These are phyloP conservation scores for Sphaerodactylus townsendi DNA, from an alignment of 2,113 vertebrate species.

Conservation along the genomic window DNA sequence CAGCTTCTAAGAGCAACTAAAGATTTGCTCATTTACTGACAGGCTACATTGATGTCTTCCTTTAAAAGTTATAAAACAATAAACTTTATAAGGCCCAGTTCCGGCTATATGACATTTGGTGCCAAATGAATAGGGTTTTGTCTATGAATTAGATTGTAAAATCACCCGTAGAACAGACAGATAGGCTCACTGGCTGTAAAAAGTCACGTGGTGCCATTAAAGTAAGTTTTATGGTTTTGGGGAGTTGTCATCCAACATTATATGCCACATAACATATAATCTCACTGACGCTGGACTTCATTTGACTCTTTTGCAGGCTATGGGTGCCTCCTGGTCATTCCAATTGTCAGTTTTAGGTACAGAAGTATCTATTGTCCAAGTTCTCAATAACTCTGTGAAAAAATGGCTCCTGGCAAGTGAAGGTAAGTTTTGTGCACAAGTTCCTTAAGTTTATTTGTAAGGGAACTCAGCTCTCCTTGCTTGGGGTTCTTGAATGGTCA, in stretches of 20 bases:
- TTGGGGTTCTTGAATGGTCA: slow-evolving; percentile 52
- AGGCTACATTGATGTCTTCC: slow-evolving; percentile 83
- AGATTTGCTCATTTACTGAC: slow-evolving; percentile 83
- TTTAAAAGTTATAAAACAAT: slow-evolving; percentile 91
- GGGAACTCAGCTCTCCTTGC: slow-evolving; percentile 49
- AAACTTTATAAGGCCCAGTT: slow-evolving; percentile 97
- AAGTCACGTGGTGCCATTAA: slow-evolving; percentile 99
- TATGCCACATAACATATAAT: slow-evolving; percentile 99
- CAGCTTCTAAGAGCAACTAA: slow-evolving; percentile 83
- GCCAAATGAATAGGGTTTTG: slow-evolving; percentile 99
- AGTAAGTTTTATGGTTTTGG: slow-evolving; percentile 99
- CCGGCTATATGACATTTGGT: slow-evolving; percentile 97
- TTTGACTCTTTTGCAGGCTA: slow-evolving; percentile 95
- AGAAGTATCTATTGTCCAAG: slow-evolving; percentile 81
- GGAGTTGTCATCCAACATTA: slow-evolving; percentile 99
- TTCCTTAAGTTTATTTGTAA: slow-evolving; percentile 77
- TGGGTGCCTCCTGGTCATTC: slow-evolving; percentile 90
- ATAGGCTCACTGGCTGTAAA: slow-evolving; percentile 99
- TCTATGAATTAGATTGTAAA: slow-evolving; percentile 99
- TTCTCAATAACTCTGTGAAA: slow-evolving; percentile 79
- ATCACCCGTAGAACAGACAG: slow-evolving; percentile 97
- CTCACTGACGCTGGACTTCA: slow-evolving; percentile 94
- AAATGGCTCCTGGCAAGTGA: slow-evolving; percentile 79
- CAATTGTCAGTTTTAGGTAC: slow-evolving; percentile 83
- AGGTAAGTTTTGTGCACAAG: slow-evolving; percentile 88